Base-by-base conservation (phyloP, 2,888 invertebrate species). In the Folsomia manolachei region DNA sequence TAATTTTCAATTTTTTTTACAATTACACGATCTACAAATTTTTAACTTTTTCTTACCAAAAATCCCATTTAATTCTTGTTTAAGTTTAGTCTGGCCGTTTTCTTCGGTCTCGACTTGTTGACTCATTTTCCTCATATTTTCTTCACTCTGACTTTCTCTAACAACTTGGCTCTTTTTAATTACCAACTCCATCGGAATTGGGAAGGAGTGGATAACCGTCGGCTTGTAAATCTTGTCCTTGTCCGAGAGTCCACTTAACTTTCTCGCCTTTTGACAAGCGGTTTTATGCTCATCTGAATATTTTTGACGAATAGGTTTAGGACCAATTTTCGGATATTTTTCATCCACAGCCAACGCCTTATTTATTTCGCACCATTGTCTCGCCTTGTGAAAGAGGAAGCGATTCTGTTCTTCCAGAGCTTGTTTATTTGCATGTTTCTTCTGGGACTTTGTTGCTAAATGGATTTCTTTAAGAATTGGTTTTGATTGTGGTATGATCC, bases 301-400 rank as follows among this genome's bases (percentile, higher is more conserved):
- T 51, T 73, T 75, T 39, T 52, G 51, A 18, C 79, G 61, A 9
- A 77, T 60, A 7, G 61, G 53, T 26, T 75, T 66, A 14, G 64
- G 56, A 56, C 76, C 70, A 9, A 75, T 74, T 62, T 79, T 78
- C 7, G 78, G 79, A 61, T 73, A 79, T 63, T 72, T 76, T n/a
- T 70, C 68, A 63, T 79, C 77, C 23, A 77, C 27, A 14, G 69
- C 69, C 24, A 76, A 65, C 14, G 79, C 78, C 69, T 79, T 79
- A 65, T 74, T 77, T 23, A 79, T 69, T 63, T 78, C 77, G 27
- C 77, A 77, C 73, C 75, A 77, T 65, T 78, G 73, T 71, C 71
- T 71, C 0, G 78, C 78, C 69, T 79, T 79, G 14, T 68, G 60
- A 51, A 75, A 75, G 18, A 78, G 39, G 39, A 67, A 72, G 1